A percentile compares a stretch with the other conserved stretches of the same genome.
phyloP scores from a whole-genome alignment of 2,888 invertebrate genomes.

The Orthosia gothica region DNA sequence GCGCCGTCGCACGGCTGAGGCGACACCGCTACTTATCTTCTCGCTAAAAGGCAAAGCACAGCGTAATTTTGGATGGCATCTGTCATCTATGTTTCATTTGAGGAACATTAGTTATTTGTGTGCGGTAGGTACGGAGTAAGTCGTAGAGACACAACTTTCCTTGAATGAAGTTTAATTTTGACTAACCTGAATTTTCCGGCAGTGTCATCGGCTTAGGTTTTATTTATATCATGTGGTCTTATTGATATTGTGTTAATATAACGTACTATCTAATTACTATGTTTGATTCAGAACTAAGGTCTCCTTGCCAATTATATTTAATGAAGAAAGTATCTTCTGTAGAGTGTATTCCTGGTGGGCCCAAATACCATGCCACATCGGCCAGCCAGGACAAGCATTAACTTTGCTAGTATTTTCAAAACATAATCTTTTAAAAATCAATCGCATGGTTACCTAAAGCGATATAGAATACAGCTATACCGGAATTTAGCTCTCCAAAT shows the following conservation, averaged over 20 bases:
- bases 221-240: no score
- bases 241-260: no score
- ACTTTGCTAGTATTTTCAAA: neutral
- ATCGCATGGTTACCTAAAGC: neutral
- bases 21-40: constrained; percentile 58
- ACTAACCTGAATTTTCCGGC: neutral
- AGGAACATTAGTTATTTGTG: constrained; percentile 3
- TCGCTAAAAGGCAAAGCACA: constrained; percentile 38
- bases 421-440: neutral
- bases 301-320: no score
- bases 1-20: constrained; percentile 51
- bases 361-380: no score
- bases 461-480: neutral
- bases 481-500: neutral
- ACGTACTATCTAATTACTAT: no score
- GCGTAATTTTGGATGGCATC: constrained; percentile 52
- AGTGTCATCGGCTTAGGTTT: no score
- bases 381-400: neutral
- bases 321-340: no score
- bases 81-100: constrained; percentile 53
- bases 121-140: constrained; percentile 19
- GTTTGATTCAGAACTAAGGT: no score
- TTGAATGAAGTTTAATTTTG: neutral
- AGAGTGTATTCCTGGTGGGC: no score
- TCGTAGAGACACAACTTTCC: neutral